Base-by-base conservation (phyloP, 2,888 invertebrate genomes). In the Brachyptera putata region DNA sequence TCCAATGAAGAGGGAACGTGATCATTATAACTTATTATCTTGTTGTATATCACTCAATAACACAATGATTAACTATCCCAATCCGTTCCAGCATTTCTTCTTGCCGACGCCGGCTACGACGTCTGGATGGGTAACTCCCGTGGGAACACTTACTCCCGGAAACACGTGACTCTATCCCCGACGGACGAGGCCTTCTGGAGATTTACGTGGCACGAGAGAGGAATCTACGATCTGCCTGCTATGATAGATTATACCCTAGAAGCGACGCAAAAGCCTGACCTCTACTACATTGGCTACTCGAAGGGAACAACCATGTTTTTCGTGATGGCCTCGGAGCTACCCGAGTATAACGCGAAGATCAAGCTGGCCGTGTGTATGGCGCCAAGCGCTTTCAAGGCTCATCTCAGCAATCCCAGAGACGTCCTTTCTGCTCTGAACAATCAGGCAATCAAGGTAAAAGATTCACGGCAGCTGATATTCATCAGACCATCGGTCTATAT, bases 271-370 rank as follows among this genome's bases (percentile, higher is more conserved):
- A 76, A 79, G 24, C 65, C 78, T 1, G 76, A 83, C 55, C 69
- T 94, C 0, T 85, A 86, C 68, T 92, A 91, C 70, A 75, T 89
- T 1, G 94, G 92, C 0, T 90, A 92, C 70, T 93, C 91, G 0
- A 85, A 85, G 72, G 80, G 78, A 26, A 68, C 68, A 3, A 68
- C 69, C 1, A 65, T 63, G 55, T 67, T 67, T 34, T 67, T 62
- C 55, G 66, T 66, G 7, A 61, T 62, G 46, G 64, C 64, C 60
- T 61, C 66, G 3, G 64, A 64, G 22, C 57, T 61, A 5, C 66
- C 66, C 3, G 64, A 67, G 49, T 66, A 66, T 57, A 67, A 66
- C 41, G 34, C 39, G 13, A 66, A 65, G 34, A 63, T 67, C 22
- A 46, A 58, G 16, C 60, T 61, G 1, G 56, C 62, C 56, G 61